Evolutionary conservation across 2,113 vertebrate genomes (phyloP).

Genomic region (Atractosteus spatula): DNA sequence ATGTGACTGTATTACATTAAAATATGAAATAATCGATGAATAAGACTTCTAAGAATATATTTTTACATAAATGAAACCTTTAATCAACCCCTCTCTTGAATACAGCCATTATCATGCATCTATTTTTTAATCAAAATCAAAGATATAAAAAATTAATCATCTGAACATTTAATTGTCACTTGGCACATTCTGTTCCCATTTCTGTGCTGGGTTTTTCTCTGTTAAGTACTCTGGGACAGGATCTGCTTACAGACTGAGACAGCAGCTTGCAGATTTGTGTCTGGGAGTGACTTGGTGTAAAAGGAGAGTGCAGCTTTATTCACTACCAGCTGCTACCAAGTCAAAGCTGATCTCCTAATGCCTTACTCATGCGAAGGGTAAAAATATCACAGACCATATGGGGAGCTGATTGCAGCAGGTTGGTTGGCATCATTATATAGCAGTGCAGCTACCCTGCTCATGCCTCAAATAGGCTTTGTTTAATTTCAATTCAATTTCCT

Average conservation of each 20-base stretch:
- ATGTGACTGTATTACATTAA: too few relatives aligned
- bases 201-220: too few relatives aligned
- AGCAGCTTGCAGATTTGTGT: conserved; percentile 46
- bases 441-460: conserved; percentile 25
- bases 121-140: too few relatives aligned
- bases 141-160: too few relatives aligned
- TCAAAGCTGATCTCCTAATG: conserved; percentile 38
- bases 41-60: too few relatives aligned
- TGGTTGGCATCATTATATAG: conserved; percentile 33
- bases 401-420: conserved; percentile 55
- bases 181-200: too few relatives aligned
- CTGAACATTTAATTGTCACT: too few relatives aligned
- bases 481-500: conserved; percentile 21
- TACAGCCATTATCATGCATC: too few relatives aligned
- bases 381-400: conserved; percentile 50
- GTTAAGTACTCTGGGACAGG: conserved; percentile 40
- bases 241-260: conserved; percentile 57
- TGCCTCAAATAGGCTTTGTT: conserved; percentile 25
- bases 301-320: conserved; percentile 34
- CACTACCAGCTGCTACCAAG: conserved; percentile 51
- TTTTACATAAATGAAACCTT: too few relatives aligned
- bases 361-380: conserved; percentile 34
- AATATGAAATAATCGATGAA: too few relatives aligned
- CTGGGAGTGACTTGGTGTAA: conserved; percentile 33
- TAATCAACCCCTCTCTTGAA: too few relatives aligned